Conservation (phyloP, 2,888 invertebrate genomes). For the Hipparchia sbordonii region DNA sequence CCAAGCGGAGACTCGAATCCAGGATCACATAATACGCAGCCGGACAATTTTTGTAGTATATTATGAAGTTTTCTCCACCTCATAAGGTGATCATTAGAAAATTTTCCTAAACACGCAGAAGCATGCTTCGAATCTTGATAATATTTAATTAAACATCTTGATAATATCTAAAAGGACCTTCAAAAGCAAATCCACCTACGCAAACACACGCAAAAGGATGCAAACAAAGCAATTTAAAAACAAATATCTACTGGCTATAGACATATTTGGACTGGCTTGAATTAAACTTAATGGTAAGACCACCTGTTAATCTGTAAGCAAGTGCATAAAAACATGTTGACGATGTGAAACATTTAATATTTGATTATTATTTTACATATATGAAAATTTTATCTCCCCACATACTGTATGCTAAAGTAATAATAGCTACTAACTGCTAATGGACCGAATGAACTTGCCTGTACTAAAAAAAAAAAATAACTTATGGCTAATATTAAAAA, state of each 20-base stretch:
- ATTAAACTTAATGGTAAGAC: slow-evolving; percentile 34
- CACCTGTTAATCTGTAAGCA: slow-evolving; percentile 22
- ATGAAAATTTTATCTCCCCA: background rate
- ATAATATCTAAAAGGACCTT: slow-evolving; percentile 25
- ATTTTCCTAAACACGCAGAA: background rate
- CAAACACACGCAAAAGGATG: slow-evolving; percentile 2
- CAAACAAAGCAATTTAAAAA: slow-evolving; percentile 31
- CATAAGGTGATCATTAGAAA: too few relatives aligned
- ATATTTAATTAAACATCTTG: slow-evolving; percentile 25
- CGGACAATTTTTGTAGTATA: background rate
- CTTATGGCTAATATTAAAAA: slow-evolving; percentile 28
- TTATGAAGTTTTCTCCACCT: too few relatives aligned
- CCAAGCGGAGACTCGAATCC: too few relatives aligned
- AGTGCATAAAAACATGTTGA: background rate
- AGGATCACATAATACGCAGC: background rate
- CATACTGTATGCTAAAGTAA: background rate
- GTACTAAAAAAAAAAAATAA: slow-evolving; percentile 17
- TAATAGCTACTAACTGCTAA: slow-evolving; percentile 10
- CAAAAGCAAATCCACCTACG: slow-evolving; percentile 33
- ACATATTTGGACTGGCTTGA: slow-evolving; percentile 32
- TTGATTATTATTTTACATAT: too few relatives aligned
- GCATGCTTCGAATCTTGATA: slow-evolving; percentile 6
- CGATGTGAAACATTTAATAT: too few relatives aligned
- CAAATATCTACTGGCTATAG: slow-evolving; percentile 23
- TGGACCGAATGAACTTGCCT: background rate